These are phyloP conservation scores for Scolanthus callimorphus DNA, from an alignment of 92 coral and sea anemone species.

Conservation along the genomic window DNA sequence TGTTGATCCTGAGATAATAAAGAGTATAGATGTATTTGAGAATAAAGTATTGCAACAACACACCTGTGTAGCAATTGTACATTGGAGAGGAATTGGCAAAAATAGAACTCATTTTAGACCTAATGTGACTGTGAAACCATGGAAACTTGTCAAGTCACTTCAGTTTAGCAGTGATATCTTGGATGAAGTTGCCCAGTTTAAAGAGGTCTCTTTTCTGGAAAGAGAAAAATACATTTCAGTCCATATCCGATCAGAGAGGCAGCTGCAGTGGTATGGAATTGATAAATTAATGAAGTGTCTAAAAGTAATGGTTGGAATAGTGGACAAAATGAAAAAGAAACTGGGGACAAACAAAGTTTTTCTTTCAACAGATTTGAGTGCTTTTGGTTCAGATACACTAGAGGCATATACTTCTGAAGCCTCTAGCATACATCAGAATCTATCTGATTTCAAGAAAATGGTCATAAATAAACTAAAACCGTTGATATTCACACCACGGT, in stretches of 20 bases:
- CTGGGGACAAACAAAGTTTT: slow-evolving; percentile 54
- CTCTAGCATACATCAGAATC: slow-evolving; percentile 22
- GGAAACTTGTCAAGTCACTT: slow-evolving; percentile 65
- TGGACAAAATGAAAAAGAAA: slow-evolving; percentile 43
- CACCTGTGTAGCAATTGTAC: slow-evolving; percentile 74
- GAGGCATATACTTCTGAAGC: slow-evolving; percentile 47
- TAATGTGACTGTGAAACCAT: slow-evolving; percentile 48
- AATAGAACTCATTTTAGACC: slow-evolving; percentile 81
- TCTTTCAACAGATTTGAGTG: slow-evolving; percentile 79
- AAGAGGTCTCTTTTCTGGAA: slow-evolving; percentile 33
- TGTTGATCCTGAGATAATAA: slow-evolving; percentile 76
- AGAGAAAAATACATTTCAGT: slow-evolving; percentile 65
- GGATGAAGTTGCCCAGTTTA: slow-evolving; percentile 43
- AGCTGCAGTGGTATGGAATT: slow-evolving; percentile 84
- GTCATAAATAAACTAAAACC: slow-evolving; percentile 49
- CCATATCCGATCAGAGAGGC: slow-evolving; percentile 91
- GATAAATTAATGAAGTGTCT: slow-evolving; percentile 57
- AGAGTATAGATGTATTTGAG: slow-evolving; percentile 51
- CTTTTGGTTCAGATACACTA: slow-evolving; percentile 88
- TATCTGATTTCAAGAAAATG: slow-evolving; percentile 41
- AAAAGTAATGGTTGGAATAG: slow-evolving; percentile 39
- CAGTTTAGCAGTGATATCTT: slow-evolving; percentile 55
- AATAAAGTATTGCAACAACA: slow-evolving; percentile 48
- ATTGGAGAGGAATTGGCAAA: slow-evolving; percentile 90
- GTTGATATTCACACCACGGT: slow-evolving; percentile 51